Evolutionary conservation across 2,113 vertebrate genomes (phyloP).

Genomic region (Gnathonemus echidnorhynchus): DNA sequence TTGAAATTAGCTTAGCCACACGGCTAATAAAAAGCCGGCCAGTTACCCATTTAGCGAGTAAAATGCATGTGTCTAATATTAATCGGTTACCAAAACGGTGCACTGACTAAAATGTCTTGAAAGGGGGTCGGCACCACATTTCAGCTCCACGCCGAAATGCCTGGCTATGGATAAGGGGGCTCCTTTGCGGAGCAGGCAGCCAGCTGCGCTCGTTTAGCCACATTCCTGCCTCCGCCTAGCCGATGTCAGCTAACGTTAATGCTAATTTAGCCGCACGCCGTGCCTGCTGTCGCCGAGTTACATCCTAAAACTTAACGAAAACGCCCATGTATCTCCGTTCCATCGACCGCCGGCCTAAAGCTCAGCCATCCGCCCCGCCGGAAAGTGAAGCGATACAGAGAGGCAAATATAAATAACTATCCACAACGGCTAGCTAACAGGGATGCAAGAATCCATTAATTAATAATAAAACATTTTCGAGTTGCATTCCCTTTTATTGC

Average conservation of each 20-base stretch:
- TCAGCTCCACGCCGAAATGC: background rate
- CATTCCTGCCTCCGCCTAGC: background rate
- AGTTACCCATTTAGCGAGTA: background rate
- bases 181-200: background rate
- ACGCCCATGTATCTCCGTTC: background rate
- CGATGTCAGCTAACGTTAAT: background rate
- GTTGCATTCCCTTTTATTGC: slow-evolving; percentile 37
- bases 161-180: background rate
- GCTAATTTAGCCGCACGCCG: background rate
- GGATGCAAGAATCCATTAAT: slow-evolving; percentile 43
- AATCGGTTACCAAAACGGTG: background rate
- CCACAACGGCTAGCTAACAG: slow-evolving; percentile 31
- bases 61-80: background rate
- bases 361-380: background rate
- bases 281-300: background rate
- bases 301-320: background rate
- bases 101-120: background rate
- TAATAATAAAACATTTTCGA: slow-evolving; percentile 57
- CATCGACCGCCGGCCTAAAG: background rate
- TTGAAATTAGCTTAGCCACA: background rate
- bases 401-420: background rate
- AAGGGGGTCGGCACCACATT: background rate
- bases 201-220: background rate
- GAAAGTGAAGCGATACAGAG: background rate
- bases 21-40: background rate